A percentile compares a stretch with the other conserved stretches of the same genome.
Evolutionary conservation across 2,113 vertebrate genomes (phyloP).

Genomic region (Planiliza haematocheilus): DNA sequence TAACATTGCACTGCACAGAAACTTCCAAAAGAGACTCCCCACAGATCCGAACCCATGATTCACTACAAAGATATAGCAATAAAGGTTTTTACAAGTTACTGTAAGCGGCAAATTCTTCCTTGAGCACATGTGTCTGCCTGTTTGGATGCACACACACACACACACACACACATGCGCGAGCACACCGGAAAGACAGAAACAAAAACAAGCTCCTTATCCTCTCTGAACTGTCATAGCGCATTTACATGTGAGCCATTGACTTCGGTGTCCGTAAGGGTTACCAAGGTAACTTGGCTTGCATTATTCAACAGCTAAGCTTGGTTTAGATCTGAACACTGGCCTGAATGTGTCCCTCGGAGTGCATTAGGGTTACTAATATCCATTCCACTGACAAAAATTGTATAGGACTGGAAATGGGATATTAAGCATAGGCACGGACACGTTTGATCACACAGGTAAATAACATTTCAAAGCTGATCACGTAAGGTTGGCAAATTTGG

Average conservation of each 20-base stretch:
- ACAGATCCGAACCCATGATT: constrained; percentile 31
- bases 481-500: neutral
- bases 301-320: constrained; percentile 72
- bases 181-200: constrained; percentile 41
- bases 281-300: constrained; percentile 75
- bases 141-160: no score
- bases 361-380: constrained; percentile 49
- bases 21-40: constrained; percentile 35
- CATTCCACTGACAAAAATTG: neutral
- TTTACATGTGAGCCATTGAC: constrained; percentile 69
- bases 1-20: constrained; percentile 44
- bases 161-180: neutral
- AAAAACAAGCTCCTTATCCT: constrained; percentile 53
- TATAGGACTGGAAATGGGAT: constrained; percentile 1
- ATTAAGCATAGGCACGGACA: no score
- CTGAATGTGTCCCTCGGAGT: constrained; percentile 61
- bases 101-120: neutral
- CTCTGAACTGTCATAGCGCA: constrained; percentile 67
- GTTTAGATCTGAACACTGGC: constrained; percentile 63
- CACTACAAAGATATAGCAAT: constrained; percentile 24
- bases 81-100: constrained; percentile 1
- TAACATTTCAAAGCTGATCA: neutral
- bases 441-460: neutral
- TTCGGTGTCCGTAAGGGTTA: constrained; percentile 68
- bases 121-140: constrained; percentile 1